phyloP scores from a whole-genome alignment of 2,888 invertebrate genomes.

The Synanthedon tipuliformis region DNA sequence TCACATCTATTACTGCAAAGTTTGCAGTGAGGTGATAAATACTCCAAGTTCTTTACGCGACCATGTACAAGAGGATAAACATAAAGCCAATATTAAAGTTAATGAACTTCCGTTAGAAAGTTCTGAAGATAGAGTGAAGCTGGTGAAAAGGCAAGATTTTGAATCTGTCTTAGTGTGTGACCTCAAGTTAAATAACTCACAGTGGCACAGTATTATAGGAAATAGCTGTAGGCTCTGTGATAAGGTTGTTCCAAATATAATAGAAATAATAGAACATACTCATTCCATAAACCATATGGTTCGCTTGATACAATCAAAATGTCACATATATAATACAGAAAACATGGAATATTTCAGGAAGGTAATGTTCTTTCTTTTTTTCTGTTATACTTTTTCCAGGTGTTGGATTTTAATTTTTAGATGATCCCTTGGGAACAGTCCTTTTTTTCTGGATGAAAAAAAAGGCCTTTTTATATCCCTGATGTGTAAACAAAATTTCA shows the following conservation, averaged over 20 bases:
- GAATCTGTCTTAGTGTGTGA: constrained; percentile 20
- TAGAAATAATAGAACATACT: constrained; percentile 24
- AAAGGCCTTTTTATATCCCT: too few relatives aligned
- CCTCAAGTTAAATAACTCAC: constrained; percentile 15
- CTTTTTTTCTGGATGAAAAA: too few relatives aligned
- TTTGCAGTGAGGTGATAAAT: constrained; percentile 25
- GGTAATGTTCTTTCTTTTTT: constrained; percentile 13
- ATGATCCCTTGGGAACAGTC: too few relatives aligned
- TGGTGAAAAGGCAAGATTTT: constrained; percentile 10
- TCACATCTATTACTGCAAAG: constrained; percentile 30
- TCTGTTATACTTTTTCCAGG: too few relatives aligned
- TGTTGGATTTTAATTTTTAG: too few relatives aligned
- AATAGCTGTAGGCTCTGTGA: constrained; percentile 29
- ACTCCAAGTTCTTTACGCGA: constrained; percentile 8
- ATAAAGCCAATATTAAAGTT: constrained; percentile 19
- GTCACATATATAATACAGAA: constrained; percentile 6
- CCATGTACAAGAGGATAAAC: constrained; percentile 23
- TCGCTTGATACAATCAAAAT: constrained; percentile 22
- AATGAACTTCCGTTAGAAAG: constrained; percentile 23
- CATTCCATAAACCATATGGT: constrained; percentile 21
- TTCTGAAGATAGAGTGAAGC: constrained; percentile 9
- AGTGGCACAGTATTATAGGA: constrained; percentile 34
- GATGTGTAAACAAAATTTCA: too few relatives aligned
- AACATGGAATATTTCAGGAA: constrained; percentile 23
- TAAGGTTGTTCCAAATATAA: constrained; percentile 8